phyloP scores from a whole-genome alignment of 2,797 vertebrate genomes.

The Leptodactylus fallax region DNA sequence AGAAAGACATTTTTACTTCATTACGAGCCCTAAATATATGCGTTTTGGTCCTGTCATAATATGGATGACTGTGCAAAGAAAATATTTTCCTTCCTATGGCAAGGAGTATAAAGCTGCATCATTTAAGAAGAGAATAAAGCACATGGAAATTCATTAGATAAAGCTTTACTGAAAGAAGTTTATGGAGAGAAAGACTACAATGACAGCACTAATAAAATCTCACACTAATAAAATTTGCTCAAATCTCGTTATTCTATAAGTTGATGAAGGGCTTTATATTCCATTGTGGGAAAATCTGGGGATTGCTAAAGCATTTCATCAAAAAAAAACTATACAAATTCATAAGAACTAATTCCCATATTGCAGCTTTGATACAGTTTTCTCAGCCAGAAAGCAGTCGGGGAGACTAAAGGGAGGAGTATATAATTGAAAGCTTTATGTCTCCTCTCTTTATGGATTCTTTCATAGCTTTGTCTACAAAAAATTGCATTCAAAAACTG shows the following conservation, averaged over 20 bases:
- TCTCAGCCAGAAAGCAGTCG: not conserved
- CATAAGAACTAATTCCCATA: not conserved
- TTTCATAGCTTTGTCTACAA: not conserved
- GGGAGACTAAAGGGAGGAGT: not conserved
- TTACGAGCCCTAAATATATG: constrained; percentile 61
- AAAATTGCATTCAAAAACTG: not conserved
- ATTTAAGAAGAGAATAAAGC: constrained; percentile 27
- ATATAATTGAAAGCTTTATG: not conserved
- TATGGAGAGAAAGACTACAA: constrained; percentile 37
- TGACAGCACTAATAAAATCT: constrained; percentile 22
- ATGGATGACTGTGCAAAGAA: constrained; percentile 62
- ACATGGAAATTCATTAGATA: constrained; percentile 14
- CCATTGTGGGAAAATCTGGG: not conserved
- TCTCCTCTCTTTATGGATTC: not conserved
- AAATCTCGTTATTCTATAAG: not conserved
- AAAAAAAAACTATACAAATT: not conserved
- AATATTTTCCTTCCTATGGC: constrained; percentile 54
- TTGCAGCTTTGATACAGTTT: not conserved
- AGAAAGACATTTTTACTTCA: constrained; percentile 63
- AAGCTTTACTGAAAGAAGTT: constrained; percentile 25
- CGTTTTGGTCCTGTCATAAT: constrained; percentile 49
- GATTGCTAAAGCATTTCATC: not conserved
- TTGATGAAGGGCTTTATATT: not conserved
- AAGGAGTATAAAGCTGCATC: constrained; percentile 1
- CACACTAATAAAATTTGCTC: constrained; percentile 26